phyloP scores from a whole-genome alignment of 1,140 invertebrate species.

The Paraescarpia echinospica region DNA sequence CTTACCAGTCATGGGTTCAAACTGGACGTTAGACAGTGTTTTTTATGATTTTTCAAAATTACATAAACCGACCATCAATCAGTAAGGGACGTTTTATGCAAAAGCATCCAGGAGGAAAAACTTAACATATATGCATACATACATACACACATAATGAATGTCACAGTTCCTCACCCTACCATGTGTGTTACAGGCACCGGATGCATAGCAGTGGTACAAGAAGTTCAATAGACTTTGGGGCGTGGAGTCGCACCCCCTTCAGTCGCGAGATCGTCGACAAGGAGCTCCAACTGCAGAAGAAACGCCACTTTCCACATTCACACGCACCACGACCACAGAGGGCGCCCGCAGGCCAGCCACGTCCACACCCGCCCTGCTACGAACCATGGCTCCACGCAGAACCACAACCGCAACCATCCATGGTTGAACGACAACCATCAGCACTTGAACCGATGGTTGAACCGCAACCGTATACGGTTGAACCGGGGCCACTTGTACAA shows the following conservation, averaged over 20 bases:
- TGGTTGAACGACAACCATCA: not conserved
- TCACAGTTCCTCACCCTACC: not conserved
- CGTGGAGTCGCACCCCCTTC: conserved; percentile 36
- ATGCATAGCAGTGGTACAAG: conserved; percentile 42
- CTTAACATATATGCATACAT: too few species aligned
- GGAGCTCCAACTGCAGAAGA: conserved; percentile 45
- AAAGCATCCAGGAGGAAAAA: too few species aligned
- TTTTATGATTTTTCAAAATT: too few species aligned
- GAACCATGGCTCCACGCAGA: not conserved
- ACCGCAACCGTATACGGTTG: not conserved
- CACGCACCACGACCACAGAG: not conserved
- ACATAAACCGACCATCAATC: too few species aligned
- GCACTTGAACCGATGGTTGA: too few species aligned
- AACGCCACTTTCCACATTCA: conserved; percentile 26
- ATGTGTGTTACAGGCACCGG: conserved; percentile 34
- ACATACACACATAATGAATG: not conserved
- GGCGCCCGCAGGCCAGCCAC: not conserved
- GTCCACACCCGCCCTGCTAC: not conserved
- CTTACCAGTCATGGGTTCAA: too few species aligned
- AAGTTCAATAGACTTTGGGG: conserved; percentile 40
- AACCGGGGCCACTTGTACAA: not conserved
- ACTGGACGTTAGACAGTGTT: too few species aligned
- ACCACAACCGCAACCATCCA: not conserved
- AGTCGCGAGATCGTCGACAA: conserved; percentile 36
- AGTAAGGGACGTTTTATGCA: too few species aligned